Evolutionary conservation across 2,113 vertebrate genomes (phyloP), one percentile per base, ranked within the genome.

Genomic region (Esox niger): DNA sequence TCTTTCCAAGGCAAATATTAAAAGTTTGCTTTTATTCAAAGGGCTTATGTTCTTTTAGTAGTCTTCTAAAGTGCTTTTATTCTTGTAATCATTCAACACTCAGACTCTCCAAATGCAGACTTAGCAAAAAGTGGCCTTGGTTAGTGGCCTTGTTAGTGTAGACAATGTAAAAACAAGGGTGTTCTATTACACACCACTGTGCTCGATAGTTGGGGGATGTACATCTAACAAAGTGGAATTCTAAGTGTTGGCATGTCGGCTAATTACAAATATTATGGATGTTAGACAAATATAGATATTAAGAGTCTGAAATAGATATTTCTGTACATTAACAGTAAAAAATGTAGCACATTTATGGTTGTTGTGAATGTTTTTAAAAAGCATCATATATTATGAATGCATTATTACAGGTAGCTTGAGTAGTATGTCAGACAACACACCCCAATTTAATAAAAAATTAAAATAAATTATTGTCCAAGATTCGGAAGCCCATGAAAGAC

Each of bases 1-100:
- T 5, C 38, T 72, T 68, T 64, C 17, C n/a, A 3, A 5, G 15
- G 23, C 25, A 30, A 32, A 17, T 49, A 66, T 64, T 62, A 47
- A 63, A 33, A 71, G 62, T 62, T 25, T 69, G 31, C 57, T 13
- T 84, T 79, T 81, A 32, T 49, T 1, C 26, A 29, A 56, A 64
- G 56, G 66, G 71, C 54, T 49, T 26, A 49, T 46, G 33, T 59
- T 29, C 26, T 6, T 8, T 30, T 30, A 59, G 46, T 3, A 15
- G 46, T 25, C 23, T 32, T 27, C 20, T 74, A 23, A 29, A 47
- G 49, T 32, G 32, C 23, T 6, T 26, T 62, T 66, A 69, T 69
- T 69, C 43, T 32, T 8, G 1, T 23, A 15, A 47, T 20, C n/a
- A n/a, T 64, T 32, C 8, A 27, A 2, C 8, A 59, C 10, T 57